Evolutionary conservation across 2,888 invertebrate species (phyloP), one percentile per base, ranked within the genome.

Genomic region (Ceriagrion tenellum): DNA sequence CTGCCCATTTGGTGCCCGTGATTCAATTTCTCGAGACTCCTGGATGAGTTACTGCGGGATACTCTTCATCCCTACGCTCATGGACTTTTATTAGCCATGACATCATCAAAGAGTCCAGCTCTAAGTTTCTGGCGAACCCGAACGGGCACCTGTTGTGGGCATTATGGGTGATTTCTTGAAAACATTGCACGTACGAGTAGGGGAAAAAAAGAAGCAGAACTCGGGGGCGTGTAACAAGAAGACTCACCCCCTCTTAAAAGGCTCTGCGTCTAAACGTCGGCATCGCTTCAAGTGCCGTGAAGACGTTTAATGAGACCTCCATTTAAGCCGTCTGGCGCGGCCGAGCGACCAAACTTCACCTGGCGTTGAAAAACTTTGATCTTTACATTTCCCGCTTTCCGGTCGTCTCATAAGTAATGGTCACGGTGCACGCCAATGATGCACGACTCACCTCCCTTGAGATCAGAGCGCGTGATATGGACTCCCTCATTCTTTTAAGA

Each of bases 361-460:
- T 35, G 81, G 30, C 81, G 81, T 35, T 81, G 35, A 47, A 35
- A 81, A 81, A 35, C 0, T 81, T 13, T 81, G 18, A 16, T 81
- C 81, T 81, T 81, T 35, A 81, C 35, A 81, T 81, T 81, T 81
- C 13, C 81, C 81, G 13, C 81, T 81, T 69, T 69, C 69, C 69
- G 69, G 69, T 69, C 30, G 16, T 81, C 13, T n/a, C 69, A 3
- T 26, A 20, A 23, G 26, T 81, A 35, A 35, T 81, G 81, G 81
- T 81, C 81, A 35, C 81, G 81, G 35, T 13, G 35, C 35, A 18
- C 35, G 30, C 81, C 81, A 23, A 35, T 81, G 30, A 30, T 18
- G 30, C 81, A 26, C 16, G 30, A 35, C 35, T 81, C 81, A 3
- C n/a, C 35, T 69, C 69, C n/a, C 23, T 23, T n/a, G 35, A 81